A percentile compares a stretch with the other conserved stretches of the same genome.
phyloP scores from a whole-genome alignment of 2,888 invertebrate genomes.

The Nebria salina region DNA sequence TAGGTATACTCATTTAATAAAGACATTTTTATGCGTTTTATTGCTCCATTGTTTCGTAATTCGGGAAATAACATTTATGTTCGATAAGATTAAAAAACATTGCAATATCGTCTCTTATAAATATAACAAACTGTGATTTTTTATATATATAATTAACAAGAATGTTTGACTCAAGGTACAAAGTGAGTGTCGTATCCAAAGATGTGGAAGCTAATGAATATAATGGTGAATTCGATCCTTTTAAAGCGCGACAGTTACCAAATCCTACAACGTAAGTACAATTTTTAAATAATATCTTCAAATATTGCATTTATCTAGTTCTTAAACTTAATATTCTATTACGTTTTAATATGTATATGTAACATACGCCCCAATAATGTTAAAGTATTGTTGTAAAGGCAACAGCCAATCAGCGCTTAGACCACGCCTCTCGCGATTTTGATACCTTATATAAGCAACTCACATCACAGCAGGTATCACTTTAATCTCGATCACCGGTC shows the following conservation, averaged over 20 bases:
- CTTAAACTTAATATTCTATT: no score
- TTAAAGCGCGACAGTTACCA: conserved; percentile 74
- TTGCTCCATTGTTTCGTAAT: not conserved
- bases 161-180: conserved; percentile 65
- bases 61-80: not conserved
- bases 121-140: not conserved
- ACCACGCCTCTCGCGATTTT: no score
- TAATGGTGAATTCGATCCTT: conserved; percentile 76
- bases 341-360: not conserved
- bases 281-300: not conserved
- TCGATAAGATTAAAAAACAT: not conserved
- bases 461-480: no score
- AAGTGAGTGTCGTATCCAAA: conserved; percentile 63
- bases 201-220: conserved; percentile 69
- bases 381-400: no score
- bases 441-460: no score
- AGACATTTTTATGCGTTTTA: no score
- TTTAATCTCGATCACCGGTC: no score
- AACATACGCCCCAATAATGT: no score
- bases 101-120: not conserved
- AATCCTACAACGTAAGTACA: conserved; percentile 86
- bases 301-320: no score
- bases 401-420: no score
- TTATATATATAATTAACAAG: not conserved
- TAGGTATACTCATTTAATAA: not conserved